Evolutionary conservation across 2,888 invertebrate genomes (phyloP), one percentile per base, ranked within the genome.

Genomic region (Drosophila prolongata): DNA sequence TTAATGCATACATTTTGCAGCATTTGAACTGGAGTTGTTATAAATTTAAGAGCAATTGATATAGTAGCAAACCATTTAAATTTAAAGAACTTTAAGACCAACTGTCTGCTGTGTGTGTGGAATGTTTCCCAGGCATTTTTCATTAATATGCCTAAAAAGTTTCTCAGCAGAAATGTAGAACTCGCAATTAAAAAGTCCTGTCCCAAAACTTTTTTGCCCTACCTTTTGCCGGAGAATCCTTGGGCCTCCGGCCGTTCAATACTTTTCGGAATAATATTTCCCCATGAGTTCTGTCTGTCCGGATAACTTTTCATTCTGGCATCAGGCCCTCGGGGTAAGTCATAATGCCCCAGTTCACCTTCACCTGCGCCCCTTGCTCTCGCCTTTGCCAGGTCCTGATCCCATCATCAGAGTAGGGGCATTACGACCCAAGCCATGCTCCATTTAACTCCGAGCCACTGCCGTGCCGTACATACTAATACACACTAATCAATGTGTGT

Each of bases 371-470:
- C 11, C 11, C 9, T 35, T 3, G 35, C 30, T 8, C 6, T 30
- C 30, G 3, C 30, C 43, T 43, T 6, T 14, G 19, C 11, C 68
- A 68, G 66, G 56, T 68, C 69, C 66, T 49, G n/a, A n/a, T 47
- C 35, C 64, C 64, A 3, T 11, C 44, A 19, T 27, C 42, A 40
- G 47, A 67, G 43, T 37, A 24, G 52, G 24, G 60, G 67, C 66
- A 82, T 79, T 73, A 64, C 34, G 35, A 70, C 64, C 72, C 68
- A 68, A 66, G 53, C 66, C 82, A 79, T 71, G 82, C 85, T 71
- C 87, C 87, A 83, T 87, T 83, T 78, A 73, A 72, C 73, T 71
- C 68, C 35, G 55, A 67, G 71, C 58, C 68, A 64, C 68, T 65
- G 60, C 59, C 71, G 66, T 75, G 72, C 61, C 83, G 44, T 69